Conservation (phyloP, 2,797 vertebrate genomes). For the Sebastes wilsoni region DNA sequence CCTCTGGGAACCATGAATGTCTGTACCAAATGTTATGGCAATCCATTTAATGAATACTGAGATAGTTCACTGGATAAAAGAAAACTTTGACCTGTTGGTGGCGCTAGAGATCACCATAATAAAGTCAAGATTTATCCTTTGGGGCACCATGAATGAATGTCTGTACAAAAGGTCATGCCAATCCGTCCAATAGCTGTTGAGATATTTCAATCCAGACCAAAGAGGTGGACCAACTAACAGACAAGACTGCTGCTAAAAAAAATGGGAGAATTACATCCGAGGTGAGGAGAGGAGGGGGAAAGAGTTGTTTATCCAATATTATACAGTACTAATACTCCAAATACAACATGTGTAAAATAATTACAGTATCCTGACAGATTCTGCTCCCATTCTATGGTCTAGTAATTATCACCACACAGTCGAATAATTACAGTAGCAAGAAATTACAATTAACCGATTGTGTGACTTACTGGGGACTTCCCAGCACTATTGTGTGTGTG, state of each 20-base stretch:
- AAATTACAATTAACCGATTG: conserved; percentile 82
- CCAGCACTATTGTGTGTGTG: conserved; percentile 6
- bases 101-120: neutral
- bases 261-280: neutral
- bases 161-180: neutral
- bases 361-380: conserved; percentile 70
- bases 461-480: conserved; percentile 73
- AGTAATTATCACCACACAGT: conserved; percentile 82
- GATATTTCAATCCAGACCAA: neutral
- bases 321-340: conserved; percentile 35
- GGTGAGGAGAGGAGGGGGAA: neutral
- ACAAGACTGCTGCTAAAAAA: neutral
- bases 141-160: neutral
- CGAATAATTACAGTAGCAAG: conserved; percentile 83
- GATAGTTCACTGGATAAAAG: neutral
- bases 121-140: neutral
- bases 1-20: neutral
- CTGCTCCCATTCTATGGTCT: conserved; percentile 74
- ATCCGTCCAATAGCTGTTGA: neutral
- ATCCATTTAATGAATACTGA: neutral
- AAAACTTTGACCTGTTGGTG: neutral
- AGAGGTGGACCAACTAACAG: neutral
- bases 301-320: conserved; percentile 38
- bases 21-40: neutral
- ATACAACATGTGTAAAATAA: conserved; percentile 68